Evolutionary conservation across 2,888 invertebrate genomes (phyloP).

Genomic region (Rhagium mordax): DNA sequence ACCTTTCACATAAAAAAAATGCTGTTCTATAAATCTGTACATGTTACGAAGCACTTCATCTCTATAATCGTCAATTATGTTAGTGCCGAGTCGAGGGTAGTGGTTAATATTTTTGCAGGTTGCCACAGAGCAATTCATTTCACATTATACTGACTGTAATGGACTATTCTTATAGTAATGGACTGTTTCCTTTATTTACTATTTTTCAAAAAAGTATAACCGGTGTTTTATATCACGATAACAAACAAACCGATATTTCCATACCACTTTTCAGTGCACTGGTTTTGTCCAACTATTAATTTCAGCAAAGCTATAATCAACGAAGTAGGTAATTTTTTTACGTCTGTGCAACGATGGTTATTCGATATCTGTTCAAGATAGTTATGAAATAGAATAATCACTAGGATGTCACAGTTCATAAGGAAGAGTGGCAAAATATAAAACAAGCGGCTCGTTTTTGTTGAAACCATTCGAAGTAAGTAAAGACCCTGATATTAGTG

Average conservation of each 20-base stretch:
- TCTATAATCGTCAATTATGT: too few species aligned
- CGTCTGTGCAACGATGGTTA: neutral
- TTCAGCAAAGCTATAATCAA: neutral
- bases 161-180: neutral
- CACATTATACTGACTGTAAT: neutral
- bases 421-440: too few species aligned
- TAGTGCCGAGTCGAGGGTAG: neutral
- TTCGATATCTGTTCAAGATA: neutral
- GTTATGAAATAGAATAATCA: neutral
- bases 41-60: neutral
- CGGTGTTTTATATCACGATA: neutral
- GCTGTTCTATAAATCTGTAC: neutral
- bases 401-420: neutral
- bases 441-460: too few species aligned
- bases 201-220: neutral
- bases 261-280: neutral
- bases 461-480: too few species aligned
- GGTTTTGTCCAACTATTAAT: neutral
- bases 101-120: neutral
- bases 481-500: too few species aligned
- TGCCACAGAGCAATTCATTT: neutral
- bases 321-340: neutral
- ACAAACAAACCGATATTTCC: neutral
- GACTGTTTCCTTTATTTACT: neutral
- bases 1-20: neutral